Percentiles rank a stretch among this genome's conserved stretches.
phyloP scores from a whole-genome alignment of 2,113 vertebrate genomes.

The Limanda limanda region DNA sequence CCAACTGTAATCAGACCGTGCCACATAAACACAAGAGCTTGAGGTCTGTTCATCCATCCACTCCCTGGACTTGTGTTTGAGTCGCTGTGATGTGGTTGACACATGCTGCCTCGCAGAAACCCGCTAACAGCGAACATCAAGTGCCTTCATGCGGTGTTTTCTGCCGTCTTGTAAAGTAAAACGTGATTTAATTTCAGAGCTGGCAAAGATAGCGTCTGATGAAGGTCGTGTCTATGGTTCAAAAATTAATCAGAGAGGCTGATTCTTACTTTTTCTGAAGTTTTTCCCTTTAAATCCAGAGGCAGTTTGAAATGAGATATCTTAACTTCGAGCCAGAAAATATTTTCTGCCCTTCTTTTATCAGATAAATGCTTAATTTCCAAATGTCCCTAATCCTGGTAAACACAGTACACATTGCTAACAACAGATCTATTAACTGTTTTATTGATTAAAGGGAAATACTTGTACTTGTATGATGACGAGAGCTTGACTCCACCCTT shows the following conservation, averaged over 20 bases:
- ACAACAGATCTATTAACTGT: constrained; percentile 25
- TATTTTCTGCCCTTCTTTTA: background rate
- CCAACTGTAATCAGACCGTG: background rate
- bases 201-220: constrained; percentile 6
- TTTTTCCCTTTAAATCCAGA: no score
- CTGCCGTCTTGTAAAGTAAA: constrained; percentile 12
- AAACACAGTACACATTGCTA: constrained; percentile 10
- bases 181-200: constrained; percentile 4
- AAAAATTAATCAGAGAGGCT: background rate
- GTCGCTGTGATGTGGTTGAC: constrained; percentile 46
- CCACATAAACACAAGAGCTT: constrained; percentile 28
- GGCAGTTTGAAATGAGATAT: background rate
- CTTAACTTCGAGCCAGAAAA: background rate
- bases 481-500: constrained; percentile 42
- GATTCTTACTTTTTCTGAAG: background rate
- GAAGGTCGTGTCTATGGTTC: background rate
- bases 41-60: constrained; percentile 36
- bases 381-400: background rate
- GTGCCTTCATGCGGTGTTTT: constrained; percentile 20
- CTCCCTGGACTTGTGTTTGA: constrained; percentile 12
- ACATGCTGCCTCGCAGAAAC: constrained; percentile 36
- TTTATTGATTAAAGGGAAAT: background rate
- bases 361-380: background rate
- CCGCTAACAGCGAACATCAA: constrained; percentile 28
- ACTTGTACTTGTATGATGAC: constrained; percentile 29